Conservation (phyloP, 1,140 invertebrate species). For the Drosophila nikananu region DNA sequence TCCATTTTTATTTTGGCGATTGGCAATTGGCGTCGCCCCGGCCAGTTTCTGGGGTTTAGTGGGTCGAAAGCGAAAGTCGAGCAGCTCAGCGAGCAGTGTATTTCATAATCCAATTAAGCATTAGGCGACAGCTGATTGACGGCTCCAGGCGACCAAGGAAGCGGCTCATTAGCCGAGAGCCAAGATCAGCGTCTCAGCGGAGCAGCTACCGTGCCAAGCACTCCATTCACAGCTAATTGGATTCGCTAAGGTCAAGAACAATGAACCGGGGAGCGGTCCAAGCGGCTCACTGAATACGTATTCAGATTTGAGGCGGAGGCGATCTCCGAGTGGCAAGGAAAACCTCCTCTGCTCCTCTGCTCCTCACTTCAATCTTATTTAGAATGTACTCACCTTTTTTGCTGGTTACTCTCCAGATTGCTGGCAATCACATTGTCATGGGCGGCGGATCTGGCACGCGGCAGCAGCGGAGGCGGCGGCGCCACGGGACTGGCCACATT, state of each 20-base stretch:
- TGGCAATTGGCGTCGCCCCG: conserved; percentile 51
- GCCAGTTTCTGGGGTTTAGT: conserved; percentile 28
- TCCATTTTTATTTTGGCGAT: conserved; percentile 21
- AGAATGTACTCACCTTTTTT: conserved; percentile 60
- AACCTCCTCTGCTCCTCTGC: background rate
- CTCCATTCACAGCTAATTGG: conserved; percentile 68
- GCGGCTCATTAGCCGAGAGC: conserved; percentile 70
- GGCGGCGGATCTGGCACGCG: conserved; percentile 51
- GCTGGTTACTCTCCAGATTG: conserved; percentile 78
- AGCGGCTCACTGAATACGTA: background rate
- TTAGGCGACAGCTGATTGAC: conserved; percentile 82
- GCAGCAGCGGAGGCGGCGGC: conserved; percentile 60
- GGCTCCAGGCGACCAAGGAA: conserved; percentile 56
- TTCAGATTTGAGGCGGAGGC: background rate
- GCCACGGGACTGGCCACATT: conserved; percentile 33
- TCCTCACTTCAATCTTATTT: background rate
- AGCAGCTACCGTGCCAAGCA: conserved; percentile 75
- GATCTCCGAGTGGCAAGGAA: background rate
- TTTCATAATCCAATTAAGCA: conserved; percentile 82
- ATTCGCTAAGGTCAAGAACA: conserved; percentile 82
- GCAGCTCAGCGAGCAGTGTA: conserved; percentile 57
- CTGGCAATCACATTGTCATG: conserved; percentile 72
- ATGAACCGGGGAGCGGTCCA: conserved; percentile 38
- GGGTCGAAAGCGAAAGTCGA: conserved; percentile 62
- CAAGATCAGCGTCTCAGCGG: conserved; percentile 17